These are phyloP conservation scores for Apis florea DNA, from an alignment of 1,140 invertebrate genomes.

Conservation along the genomic window DNA sequence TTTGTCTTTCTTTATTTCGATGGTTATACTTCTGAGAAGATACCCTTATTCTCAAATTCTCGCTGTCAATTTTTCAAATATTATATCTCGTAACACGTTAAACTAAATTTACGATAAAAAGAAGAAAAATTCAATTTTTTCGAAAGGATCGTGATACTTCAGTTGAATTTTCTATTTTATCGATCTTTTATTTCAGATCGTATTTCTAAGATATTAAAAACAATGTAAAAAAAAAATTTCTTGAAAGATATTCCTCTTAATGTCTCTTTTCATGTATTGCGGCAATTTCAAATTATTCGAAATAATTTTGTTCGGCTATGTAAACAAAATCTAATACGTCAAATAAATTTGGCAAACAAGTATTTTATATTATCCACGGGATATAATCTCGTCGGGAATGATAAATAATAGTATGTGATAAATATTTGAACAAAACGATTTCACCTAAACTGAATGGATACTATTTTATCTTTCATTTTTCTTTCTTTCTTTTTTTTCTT, in stretches of 20 bases:
- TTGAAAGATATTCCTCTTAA: too few species aligned
- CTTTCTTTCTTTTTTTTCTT: neutral
- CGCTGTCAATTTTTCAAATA: neutral
- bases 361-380: neutral
- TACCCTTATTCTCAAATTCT: too few species aligned
- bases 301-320: neutral
- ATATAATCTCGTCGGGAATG: neutral
- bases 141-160: too few species aligned
- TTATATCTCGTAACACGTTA: neutral
- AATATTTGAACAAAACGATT: neutral
- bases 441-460: too few species aligned
- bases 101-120: too few species aligned
- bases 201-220: neutral
- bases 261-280: neutral
- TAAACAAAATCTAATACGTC: neutral
- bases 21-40: too few species aligned
- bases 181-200: neutral
- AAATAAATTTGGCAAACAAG: constrained; percentile 13
- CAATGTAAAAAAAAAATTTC: too few species aligned
- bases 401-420: neutral
- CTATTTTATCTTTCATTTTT: neutral
- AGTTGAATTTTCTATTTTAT: too few species aligned
- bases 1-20: neutral
- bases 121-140: too few species aligned
- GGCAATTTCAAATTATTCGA: neutral